Evolutionary conservation across 1,140 invertebrate species (phyloP).

Genomic region (Drosophila subobscura): DNA sequence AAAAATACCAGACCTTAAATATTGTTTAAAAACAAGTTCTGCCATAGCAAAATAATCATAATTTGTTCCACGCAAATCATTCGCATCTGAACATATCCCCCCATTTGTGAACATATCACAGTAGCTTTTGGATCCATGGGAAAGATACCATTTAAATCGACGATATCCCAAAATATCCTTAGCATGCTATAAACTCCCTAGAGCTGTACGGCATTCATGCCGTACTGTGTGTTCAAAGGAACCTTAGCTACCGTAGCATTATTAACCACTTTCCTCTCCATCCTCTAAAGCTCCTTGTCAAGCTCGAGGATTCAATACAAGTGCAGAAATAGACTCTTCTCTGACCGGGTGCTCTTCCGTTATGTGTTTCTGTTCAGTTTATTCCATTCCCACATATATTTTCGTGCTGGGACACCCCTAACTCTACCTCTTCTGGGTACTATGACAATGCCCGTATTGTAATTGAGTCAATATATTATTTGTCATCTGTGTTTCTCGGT

Average conservation of each 20-base stretch:
- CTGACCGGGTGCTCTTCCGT: conserved; percentile 71
- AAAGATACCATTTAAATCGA: conserved; percentile 23
- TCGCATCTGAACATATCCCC: too few relatives aligned
- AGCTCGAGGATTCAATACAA: conserved; percentile 54
- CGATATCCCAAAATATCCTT: conserved; percentile 45
- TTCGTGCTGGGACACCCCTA: conserved; percentile 12
- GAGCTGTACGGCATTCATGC: conserved; percentile 6
- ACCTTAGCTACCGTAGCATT: neutral
- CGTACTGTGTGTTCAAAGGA: neutral
- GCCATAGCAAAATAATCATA: too few relatives aligned
- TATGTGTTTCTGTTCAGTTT: conserved; percentile 18
- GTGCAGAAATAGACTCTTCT: conserved; percentile 77
- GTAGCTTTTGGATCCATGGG: conserved; percentile 3
- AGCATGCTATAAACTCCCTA: conserved; percentile 42
- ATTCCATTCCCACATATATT: conserved; percentile 10
- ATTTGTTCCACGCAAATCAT: too few relatives aligned
- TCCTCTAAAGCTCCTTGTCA: conserved; percentile 28
- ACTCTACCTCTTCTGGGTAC: conserved; percentile 62
- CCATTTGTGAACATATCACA: too few relatives aligned
- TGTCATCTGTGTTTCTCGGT: conserved; percentile 56
- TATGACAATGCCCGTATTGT: conserved; percentile 79
- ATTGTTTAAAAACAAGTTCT: too few relatives aligned
- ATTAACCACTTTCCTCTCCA: conserved; percentile 16
- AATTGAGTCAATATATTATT: conserved; percentile 80
- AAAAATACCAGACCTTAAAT: too few relatives aligned